Percentiles rank a stretch among this genome's conserved stretches.
Conservation (phyloP, 2,888 invertebrate genomes). For the Amblyjoppa fuscipennis region DNA sequence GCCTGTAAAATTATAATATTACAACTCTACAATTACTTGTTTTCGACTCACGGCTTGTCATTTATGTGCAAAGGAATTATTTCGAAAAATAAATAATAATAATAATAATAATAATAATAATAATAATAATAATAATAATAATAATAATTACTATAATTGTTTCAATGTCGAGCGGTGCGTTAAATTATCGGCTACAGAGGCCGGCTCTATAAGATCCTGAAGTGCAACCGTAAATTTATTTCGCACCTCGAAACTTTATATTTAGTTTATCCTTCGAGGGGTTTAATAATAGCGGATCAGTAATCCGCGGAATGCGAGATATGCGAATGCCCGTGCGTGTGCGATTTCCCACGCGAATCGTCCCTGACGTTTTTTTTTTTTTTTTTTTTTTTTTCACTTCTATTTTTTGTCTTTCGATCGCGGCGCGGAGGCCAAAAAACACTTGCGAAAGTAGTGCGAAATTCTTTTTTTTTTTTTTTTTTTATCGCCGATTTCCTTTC, state of each 20-base stretch:
- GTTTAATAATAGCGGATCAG: constrained; percentile 20
- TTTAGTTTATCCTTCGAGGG: constrained; percentile 27
- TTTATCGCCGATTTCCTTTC: background rate
- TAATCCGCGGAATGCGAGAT: constrained; percentile 1
- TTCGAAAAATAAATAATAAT: background rate
- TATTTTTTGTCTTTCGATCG: background rate
- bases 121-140: background rate
- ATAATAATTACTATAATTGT: background rate
- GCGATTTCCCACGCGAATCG: constrained; percentile 18
- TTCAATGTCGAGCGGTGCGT: background rate
- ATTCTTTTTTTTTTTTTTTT: background rate
- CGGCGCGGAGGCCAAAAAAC: background rate
- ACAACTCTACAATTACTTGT: no score
- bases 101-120: background rate
- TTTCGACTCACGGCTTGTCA: no score
- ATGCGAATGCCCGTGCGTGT: background rate
- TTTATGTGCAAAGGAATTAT: no score
- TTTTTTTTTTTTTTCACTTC: background rate
- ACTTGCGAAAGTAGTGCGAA: background rate
- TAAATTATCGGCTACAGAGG: background rate
- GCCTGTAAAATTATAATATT: no score
- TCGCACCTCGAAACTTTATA: constrained; percentile 31
- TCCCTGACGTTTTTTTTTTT: background rate
- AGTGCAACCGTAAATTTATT: constrained; percentile 11
- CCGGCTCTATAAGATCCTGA: background rate